phyloP scores from a whole-genome alignment of 2,113 vertebrate species.

The Aphelocoma coerulescens region DNA sequence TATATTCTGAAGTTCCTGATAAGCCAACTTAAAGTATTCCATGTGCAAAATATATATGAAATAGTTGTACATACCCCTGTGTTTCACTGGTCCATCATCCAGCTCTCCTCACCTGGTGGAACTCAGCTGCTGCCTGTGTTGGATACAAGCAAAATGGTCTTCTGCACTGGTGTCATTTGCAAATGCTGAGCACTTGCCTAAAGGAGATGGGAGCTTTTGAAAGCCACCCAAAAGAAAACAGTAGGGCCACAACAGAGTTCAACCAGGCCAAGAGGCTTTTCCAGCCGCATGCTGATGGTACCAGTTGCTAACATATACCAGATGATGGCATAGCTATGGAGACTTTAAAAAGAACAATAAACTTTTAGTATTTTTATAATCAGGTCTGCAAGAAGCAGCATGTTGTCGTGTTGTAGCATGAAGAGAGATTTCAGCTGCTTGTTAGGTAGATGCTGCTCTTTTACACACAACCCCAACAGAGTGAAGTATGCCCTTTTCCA shows the following conservation, averaged over 20 bases:
- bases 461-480: neutral
- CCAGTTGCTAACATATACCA: neutral
- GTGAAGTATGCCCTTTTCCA: neutral
- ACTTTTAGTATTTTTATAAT: neutral
- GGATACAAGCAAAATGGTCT: neutral
- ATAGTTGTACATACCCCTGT: neutral
- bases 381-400: neutral
- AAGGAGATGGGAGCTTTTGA: neutral
- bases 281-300: neutral
- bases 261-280: neutral
- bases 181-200: neutral
- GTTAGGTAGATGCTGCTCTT: neutral
- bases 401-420: neutral
- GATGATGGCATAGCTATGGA: neutral
- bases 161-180: neutral
- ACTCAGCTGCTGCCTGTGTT: neutral
- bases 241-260: neutral
- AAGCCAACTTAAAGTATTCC: neutral
- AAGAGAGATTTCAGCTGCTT: neutral
- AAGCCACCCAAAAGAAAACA: neutral
- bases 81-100: neutral
- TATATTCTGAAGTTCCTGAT: neutral
- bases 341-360: neutral
- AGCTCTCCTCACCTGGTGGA: neutral
- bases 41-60: neutral